A percentile compares a stretch with the other conserved stretches of the same genome.
Conservation (phyloP, 2,113 vertebrate genomes). For the Hystrix brachyura region DNA sequence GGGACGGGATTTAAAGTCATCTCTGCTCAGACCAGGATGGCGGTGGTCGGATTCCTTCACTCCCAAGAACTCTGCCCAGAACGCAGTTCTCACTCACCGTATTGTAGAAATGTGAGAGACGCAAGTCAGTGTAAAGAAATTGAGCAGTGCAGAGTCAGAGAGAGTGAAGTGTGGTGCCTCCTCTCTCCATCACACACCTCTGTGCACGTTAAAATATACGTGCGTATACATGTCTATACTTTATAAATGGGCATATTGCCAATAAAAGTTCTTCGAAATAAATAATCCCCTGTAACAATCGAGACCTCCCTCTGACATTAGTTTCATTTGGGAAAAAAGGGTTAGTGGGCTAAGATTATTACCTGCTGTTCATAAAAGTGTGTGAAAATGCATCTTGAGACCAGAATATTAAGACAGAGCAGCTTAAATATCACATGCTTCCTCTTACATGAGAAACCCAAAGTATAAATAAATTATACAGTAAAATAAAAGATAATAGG, state of each 20-base stretch:
- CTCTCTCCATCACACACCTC: background rate
- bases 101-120: too few species aligned
- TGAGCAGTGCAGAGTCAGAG: background rate
- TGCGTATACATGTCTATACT: background rate
- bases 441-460: background rate
- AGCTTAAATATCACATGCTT: background rate
- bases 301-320: background rate
- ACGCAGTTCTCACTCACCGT: too few species aligned
- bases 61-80: background rate
- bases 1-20: too few species aligned
- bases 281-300: background rate
- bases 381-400: background rate
- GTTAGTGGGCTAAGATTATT: background rate
- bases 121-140: background rate
- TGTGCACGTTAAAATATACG: background rate
- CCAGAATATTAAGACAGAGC: background rate
- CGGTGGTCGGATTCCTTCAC: too few species aligned
- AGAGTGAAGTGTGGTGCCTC: background rate
- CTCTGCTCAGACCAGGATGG: too few species aligned
- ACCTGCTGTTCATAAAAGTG: background rate
- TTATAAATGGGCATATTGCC: background rate
- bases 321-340: background rate
- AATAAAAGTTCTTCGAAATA: background rate
- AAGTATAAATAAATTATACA: background rate
- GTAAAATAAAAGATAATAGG: background rate